Evolutionary conservation across 2,888 invertebrate genomes (phyloP).

Genomic region (Lithophane leautieri): DNA sequence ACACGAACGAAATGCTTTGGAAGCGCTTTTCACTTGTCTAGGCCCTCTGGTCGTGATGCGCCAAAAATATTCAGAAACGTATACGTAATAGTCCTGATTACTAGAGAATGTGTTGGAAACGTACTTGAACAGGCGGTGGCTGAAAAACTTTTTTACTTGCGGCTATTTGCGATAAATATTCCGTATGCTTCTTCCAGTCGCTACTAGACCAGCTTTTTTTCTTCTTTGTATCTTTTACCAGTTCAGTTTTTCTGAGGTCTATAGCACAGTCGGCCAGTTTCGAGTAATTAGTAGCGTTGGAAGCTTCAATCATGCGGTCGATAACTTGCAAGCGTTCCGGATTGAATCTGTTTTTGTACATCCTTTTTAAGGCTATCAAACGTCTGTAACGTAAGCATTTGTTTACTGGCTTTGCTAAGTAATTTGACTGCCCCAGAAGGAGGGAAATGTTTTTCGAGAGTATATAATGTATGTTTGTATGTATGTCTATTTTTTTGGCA

Average conservation of each 20-base stretch:
- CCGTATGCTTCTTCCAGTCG: slow-evolving; percentile 88
- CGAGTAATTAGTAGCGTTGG: slow-evolving; percentile 81
- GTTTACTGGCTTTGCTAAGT: neutral
- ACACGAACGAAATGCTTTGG: no score
- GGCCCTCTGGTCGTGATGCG: no score
- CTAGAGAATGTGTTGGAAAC: neutral
- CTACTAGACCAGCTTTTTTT: slow-evolving; percentile 82
- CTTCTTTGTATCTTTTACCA: slow-evolving; percentile 77
- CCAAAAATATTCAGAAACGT: no score
- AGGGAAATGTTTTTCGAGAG: no score
- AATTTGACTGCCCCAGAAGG: no score
- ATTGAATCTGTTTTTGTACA: slow-evolving; percentile 79
- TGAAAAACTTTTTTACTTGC: slow-evolving; percentile 75
- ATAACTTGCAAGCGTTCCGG: slow-evolving; percentile 78
- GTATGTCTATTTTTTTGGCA: no score
- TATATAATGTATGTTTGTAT: no score
- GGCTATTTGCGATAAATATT: slow-evolving; percentile 82
- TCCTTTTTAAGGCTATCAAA: slow-evolving; percentile 76
- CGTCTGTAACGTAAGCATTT: slow-evolving; percentile 70
- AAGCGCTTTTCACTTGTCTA: no score
- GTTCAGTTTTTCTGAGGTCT: slow-evolving; percentile 80
- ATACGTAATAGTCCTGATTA: neutral
- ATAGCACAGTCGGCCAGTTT: slow-evolving; percentile 83
- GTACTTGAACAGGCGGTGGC: slow-evolving; percentile 72
- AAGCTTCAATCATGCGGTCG: slow-evolving; percentile 82